These are phyloP conservation scores for Dipodomys merriami DNA, from an alignment of 2,113 vertebrate genomes.

Conservation along the genomic window DNA sequence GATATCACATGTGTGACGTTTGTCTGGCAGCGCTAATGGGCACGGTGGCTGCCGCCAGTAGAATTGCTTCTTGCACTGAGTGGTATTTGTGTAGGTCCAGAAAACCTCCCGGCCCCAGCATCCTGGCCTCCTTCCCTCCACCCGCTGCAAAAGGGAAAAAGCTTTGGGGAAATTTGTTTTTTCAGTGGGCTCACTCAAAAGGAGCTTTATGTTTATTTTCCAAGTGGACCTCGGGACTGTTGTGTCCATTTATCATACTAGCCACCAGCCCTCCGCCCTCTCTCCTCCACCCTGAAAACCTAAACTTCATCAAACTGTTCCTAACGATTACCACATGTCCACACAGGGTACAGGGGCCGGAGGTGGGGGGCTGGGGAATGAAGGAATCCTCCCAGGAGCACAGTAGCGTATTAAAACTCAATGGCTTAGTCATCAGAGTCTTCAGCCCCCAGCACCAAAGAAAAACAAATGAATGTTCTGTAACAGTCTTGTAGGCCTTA, in stretches of 20 bases:
- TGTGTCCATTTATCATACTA: slow-evolving; percentile 74
- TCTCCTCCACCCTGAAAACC: slow-evolving; percentile 56
- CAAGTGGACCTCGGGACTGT: slow-evolving; percentile 49
- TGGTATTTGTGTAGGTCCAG: background rate
- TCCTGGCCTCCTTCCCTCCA: too few relatives aligned
- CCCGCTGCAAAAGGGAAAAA: background rate
- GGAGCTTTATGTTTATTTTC: slow-evolving; percentile 78
- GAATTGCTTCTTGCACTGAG: slow-evolving; percentile 22
- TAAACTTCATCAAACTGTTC: slow-evolving; percentile 80
- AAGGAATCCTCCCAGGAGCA: slow-evolving; percentile 82
- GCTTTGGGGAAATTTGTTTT: slow-evolving; percentile 51
- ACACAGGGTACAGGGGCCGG: slow-evolving; percentile 60
- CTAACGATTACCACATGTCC: slow-evolving; percentile 86
- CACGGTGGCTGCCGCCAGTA: background rate
- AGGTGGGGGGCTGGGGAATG: slow-evolving; percentile 70
- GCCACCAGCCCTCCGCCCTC: background rate
- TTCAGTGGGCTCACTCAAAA: slow-evolving; percentile 69
- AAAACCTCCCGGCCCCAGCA: background rate
- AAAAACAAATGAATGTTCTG: slow-evolving; percentile 81
- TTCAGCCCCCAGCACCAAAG: slow-evolving; percentile 62
- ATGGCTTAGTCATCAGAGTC: slow-evolving; percentile 81
- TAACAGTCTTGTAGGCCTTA: slow-evolving; percentile 71
- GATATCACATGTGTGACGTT: background rate
- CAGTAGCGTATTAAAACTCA: slow-evolving; percentile 86
- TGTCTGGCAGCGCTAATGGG: background rate